Evolutionary conservation across 2,888 invertebrate species (phyloP).

Genomic region (Drosophila mercatorum): DNA sequence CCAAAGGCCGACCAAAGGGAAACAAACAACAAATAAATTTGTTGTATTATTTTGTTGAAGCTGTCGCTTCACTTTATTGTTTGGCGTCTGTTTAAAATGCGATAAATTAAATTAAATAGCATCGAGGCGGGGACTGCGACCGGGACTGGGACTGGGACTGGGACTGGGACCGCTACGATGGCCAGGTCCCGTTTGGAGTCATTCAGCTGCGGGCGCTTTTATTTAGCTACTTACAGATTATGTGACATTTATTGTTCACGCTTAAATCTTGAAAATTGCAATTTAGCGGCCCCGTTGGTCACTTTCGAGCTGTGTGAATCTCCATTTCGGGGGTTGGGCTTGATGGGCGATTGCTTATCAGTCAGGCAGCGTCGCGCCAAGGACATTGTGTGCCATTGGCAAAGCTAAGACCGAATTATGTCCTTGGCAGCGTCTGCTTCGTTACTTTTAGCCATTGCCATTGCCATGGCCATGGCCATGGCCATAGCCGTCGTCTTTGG

Average conservation of each 20-base stretch:
- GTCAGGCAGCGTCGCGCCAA: slow-evolving; percentile 58
- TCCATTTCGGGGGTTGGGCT: slow-evolving; percentile 12
- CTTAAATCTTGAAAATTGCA: slow-evolving; percentile 82
- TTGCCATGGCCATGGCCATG: background rate
- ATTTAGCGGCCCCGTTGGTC: slow-evolving; percentile 70
- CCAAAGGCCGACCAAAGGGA: slow-evolving; percentile 33
- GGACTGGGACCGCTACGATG: background rate
- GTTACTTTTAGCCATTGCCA: slow-evolving; percentile 20
- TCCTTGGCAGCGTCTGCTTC: slow-evolving; percentile 49
- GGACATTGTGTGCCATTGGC: slow-evolving; percentile 61
- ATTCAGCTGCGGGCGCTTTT: slow-evolving; percentile 64
- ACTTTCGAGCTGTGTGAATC: slow-evolving; percentile 27
- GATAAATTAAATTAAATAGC: slow-evolving; percentile 79
- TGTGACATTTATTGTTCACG: slow-evolving; percentile 85
- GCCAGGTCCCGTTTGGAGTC: slow-evolving; percentile 5
- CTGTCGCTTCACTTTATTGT: slow-evolving; percentile 52
- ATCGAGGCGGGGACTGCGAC: slow-evolving; percentile 1
- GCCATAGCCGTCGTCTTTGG: background rate
- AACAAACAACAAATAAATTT: slow-evolving; percentile 70
- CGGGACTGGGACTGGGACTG: no score
- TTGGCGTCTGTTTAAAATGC: slow-evolving; percentile 77
- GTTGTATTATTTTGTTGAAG: slow-evolving; percentile 61
- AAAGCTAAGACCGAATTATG: slow-evolving; percentile 61
- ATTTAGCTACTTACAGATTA: slow-evolving; percentile 83
- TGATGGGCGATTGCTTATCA: slow-evolving; percentile 56